phyloP scores from a whole-genome alignment of 1,140 invertebrate species.

The Sarcophaga peregrina region DNA sequence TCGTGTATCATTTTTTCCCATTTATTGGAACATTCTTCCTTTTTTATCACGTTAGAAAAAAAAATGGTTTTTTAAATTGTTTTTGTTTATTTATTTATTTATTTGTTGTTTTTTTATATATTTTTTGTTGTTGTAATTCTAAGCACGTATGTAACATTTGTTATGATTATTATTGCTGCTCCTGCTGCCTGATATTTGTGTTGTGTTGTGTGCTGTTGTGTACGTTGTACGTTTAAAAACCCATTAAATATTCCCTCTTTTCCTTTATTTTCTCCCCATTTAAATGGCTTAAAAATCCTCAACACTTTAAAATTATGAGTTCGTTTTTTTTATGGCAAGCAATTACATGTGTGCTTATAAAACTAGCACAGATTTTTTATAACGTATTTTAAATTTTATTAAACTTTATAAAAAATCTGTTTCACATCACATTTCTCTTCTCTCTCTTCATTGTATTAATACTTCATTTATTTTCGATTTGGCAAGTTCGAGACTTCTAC shows the following conservation, averaged over 20 bases:
- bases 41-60: too few relatives aligned
- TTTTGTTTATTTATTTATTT: background rate
- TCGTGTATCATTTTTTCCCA: too few relatives aligned
- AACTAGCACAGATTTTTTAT: too few relatives aligned
- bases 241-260: background rate
- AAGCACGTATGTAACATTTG: slow-evolving; percentile 22
- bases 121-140: slow-evolving; percentile 17
- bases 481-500: too few relatives aligned
- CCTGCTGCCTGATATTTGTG: background rate
- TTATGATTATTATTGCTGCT: slow-evolving; percentile 19
- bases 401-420: too few relatives aligned
- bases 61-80: slow-evolving; percentile 7
- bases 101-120: background rate
- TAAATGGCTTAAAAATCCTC: slow-evolving; percentile 1
- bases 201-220: background rate
- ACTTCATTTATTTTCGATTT: too few relatives aligned
- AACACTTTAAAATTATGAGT: background rate
- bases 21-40: too few relatives aligned
- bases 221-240: background rate
- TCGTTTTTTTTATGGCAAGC: too few relatives aligned
- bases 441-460: too few relatives aligned
- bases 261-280: background rate
- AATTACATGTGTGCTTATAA: background rate
- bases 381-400: too few relatives aligned
- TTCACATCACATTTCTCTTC: too few relatives aligned